Conservation (phyloP, 30 jellyfish, hydroid and myxozoan species). For the Aurelia sp. region DNA sequence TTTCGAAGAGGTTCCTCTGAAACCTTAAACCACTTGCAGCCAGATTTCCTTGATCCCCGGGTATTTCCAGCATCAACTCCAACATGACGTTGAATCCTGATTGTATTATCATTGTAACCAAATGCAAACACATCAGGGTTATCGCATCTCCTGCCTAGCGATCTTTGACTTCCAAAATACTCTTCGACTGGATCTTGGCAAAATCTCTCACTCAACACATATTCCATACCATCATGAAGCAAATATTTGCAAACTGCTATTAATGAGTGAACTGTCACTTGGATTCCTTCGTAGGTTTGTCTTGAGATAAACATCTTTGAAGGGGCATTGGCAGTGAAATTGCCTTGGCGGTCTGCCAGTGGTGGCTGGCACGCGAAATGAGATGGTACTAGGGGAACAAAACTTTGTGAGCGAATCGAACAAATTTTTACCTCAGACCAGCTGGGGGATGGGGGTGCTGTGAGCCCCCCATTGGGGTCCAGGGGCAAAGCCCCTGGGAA, state of each 20-base stretch:
- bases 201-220: slow-evolving; percentile 14
- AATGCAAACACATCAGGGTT: slow-evolving; percentile 12
- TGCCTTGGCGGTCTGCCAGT: slow-evolving; percentile 48
- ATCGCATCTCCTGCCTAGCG: slow-evolving; percentile 31
- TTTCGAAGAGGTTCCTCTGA: too few relatives aligned
- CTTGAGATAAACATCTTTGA: slow-evolving; percentile 32
- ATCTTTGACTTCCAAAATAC: slow-evolving; percentile 51
- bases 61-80: slow-evolving; percentile 31
- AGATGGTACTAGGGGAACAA: too few relatives aligned
- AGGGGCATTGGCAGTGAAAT: slow-evolving; percentile 38
- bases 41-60: slow-evolving; percentile 5
- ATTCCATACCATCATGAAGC: slow-evolving; percentile 13
- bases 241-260: not conserved
- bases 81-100: slow-evolving; percentile 11
- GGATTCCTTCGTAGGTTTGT: slow-evolving; percentile 50
- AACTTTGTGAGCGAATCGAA: too few relatives aligned
- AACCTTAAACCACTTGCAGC: slow-evolving; percentile 9
- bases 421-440: too few relatives aligned
- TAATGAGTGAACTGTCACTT: slow-evolving; percentile 20
- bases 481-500: too few relatives aligned
- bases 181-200: too few relatives aligned
- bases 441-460: too few relatives aligned
- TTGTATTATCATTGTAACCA: slow-evolving; percentile 39
- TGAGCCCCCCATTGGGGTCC: too few relatives aligned
- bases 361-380: too few relatives aligned